Evolutionary conservation across 30 jellyfish, hydroid and myxozoan genomes (phyloP), one percentile per base, ranked within the genome.

Genomic region (Hydractinia echinata): DNA sequence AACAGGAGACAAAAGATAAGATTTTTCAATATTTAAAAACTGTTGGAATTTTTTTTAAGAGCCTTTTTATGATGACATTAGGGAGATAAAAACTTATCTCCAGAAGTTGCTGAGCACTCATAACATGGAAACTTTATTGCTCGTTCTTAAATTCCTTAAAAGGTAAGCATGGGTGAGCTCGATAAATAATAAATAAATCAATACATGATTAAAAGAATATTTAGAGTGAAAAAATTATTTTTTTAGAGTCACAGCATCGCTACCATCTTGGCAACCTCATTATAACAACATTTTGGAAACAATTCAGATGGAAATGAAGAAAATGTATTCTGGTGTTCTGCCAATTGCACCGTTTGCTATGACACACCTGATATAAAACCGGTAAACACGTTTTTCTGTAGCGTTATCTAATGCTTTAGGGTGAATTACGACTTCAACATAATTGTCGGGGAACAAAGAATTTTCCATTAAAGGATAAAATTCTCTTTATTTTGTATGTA

Each of bases 71-170:
- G 74, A 64, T 7, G 74, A 64, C 39, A 6, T 6, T 7, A 6
- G 5, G 16, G 74, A 64, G 74, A 64, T 64, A 64, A 9, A n/a
- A 6, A n/a, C 74, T 9, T 64, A 64, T 51, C 39, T 44, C 74
- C 19, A n/a, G 74, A 13, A 64, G 39, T 51, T 64, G 9, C 6
- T 64, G 74, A 51, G 39, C 8, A 1, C 51, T 13, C 39, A n/a
- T 64, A 64, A 64, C 74, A 64, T 64, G 74, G 74, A 64, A 64
- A 64, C 74, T n/a, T 13, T 64, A 13, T 7, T 64, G 4, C 51
- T n/a, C 39, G 9, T 64, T 7, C 39, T 64, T 44, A 64, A 51
- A 51, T 64, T 1, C 39, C 16, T 64, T 6, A 64, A 51, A 64
- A 64, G 74, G 74, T 64, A 51, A 58, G n/a, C n/a, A n/a, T n/a